These are phyloP conservation scores for Dipodomys stephensi DNA, from an alignment of 2,113 vertebrate species.

Conservation along the genomic window DNA sequence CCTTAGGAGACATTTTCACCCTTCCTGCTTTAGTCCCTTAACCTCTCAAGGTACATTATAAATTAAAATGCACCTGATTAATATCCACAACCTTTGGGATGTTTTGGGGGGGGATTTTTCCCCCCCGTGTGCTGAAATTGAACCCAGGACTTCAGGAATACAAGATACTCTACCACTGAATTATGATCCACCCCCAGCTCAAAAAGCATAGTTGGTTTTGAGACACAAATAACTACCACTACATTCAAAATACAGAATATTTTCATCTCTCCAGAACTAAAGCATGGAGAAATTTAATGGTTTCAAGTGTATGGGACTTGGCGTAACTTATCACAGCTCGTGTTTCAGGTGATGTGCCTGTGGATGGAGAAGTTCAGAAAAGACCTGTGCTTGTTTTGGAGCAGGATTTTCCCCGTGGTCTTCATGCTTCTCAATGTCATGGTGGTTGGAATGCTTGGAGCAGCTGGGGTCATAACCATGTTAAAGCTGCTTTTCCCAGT, in stretches of 20 bases:
- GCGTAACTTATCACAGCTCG: not conserved
- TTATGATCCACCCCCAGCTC: too few species aligned
- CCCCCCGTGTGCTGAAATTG: too few species aligned
- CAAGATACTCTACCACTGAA: not conserved
- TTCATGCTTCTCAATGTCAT: constrained; percentile 93
- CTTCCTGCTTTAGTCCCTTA: too few species aligned
- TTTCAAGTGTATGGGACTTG: not conserved
- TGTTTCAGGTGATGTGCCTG: constrained; percentile 92
- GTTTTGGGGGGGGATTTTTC: too few species aligned
- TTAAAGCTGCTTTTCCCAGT: constrained; percentile 92
- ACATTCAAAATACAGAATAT: not conserved
- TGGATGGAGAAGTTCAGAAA: constrained; percentile 93
- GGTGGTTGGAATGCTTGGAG: constrained; percentile 92
- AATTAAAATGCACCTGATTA: not conserved
- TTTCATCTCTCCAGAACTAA: not conserved
- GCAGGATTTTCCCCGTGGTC: constrained; percentile 91
- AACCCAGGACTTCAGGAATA: not conserved
- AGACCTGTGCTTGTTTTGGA: constrained; percentile 91
- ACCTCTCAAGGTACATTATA: not conserved
- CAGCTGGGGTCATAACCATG: constrained; percentile 91
- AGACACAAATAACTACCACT: not conserved
- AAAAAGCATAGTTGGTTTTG: constrained; percentile 5
- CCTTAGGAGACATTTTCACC: too few species aligned
- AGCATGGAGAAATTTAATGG: not conserved
- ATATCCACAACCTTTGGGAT: not conserved